Conservation (phyloP, 1,140 invertebrate species). For the Calliphora vicina region DNA sequence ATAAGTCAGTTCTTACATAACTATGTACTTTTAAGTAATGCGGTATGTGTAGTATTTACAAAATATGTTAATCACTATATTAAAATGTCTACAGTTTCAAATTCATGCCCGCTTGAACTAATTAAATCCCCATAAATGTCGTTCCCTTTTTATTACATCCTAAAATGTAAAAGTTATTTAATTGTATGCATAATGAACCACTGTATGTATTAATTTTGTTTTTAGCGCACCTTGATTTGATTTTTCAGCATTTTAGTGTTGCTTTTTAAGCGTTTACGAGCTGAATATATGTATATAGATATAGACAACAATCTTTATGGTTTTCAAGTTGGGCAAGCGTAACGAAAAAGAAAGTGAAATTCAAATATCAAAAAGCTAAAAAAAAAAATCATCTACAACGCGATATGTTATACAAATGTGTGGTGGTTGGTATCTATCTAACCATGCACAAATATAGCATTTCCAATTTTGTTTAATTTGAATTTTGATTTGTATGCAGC, state of each 20-base stretch:
- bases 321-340: conserved; percentile 8
- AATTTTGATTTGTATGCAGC: conserved; percentile 13
- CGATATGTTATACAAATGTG: not conserved
- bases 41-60: too few relatives aligned
- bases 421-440: not conserved
- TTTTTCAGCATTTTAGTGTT: not conserved
- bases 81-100: too few relatives aligned
- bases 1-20: too few relatives aligned
- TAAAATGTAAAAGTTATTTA: too few relatives aligned
- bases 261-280: not conserved
- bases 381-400: not conserved
- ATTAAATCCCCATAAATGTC: too few relatives aligned
- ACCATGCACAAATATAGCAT: not conserved
- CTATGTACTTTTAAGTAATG: too few relatives aligned
- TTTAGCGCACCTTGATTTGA: not conserved
- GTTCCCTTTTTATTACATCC: too few relatives aligned
- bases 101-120: too few relatives aligned
- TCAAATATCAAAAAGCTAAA: not conserved
- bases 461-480: conserved; percentile 6
- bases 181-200: not conserved
- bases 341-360: conserved; percentile 16
- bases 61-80: too few relatives aligned
- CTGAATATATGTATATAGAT: not conserved
- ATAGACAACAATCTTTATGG: not conserved
- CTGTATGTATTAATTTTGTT: not conserved